Conservation (phyloP, 1,140 invertebrate species). For the Euborellia annulipes region DNA sequence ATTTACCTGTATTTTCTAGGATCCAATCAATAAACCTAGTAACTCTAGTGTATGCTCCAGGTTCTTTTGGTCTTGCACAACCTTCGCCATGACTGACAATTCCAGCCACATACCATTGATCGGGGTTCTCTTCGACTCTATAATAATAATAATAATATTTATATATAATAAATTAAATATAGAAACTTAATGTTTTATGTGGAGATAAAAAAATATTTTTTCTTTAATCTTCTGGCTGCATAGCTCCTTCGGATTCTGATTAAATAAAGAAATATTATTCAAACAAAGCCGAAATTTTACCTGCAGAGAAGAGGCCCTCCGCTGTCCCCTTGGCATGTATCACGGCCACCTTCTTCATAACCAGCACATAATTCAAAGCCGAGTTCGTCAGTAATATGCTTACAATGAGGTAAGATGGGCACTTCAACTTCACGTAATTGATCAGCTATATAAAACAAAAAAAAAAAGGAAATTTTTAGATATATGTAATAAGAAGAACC, state of each 20-base stretch:
- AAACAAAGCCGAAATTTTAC: slow-evolving; percentile 17
- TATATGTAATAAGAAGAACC: too few species aligned
- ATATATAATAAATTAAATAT: not conserved
- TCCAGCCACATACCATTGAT: slow-evolving; percentile 50
- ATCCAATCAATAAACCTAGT: slow-evolving; percentile 61
- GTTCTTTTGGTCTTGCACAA: slow-evolving; percentile 54
- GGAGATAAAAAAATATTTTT: not conserved
- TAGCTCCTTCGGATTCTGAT: not conserved
- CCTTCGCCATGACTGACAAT: slow-evolving; percentile 69
- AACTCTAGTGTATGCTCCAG: slow-evolving; percentile 69
- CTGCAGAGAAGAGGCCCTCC: slow-evolving; percentile 60
- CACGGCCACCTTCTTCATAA: slow-evolving; percentile 48
- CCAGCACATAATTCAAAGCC: slow-evolving; percentile 61
- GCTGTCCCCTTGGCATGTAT: slow-evolving; percentile 69
- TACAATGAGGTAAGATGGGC: slow-evolving; percentile 41
- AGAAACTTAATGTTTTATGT: not conserved
- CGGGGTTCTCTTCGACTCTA: slow-evolving; percentile 9
- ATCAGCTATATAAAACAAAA: slow-evolving; percentile 25
- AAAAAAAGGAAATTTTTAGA: not conserved
- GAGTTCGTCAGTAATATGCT: slow-evolving; percentile 36
- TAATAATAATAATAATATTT: slow-evolving; percentile 4
- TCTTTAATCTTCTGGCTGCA: too few species aligned
- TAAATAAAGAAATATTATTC: not conserved
- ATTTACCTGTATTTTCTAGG: slow-evolving; percentile 26
- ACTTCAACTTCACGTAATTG: slow-evolving; percentile 50